Evolutionary conservation across 35 echinoderm and acorn worm species (phyloP).

Genomic region (Chiridota heheva): DNA sequence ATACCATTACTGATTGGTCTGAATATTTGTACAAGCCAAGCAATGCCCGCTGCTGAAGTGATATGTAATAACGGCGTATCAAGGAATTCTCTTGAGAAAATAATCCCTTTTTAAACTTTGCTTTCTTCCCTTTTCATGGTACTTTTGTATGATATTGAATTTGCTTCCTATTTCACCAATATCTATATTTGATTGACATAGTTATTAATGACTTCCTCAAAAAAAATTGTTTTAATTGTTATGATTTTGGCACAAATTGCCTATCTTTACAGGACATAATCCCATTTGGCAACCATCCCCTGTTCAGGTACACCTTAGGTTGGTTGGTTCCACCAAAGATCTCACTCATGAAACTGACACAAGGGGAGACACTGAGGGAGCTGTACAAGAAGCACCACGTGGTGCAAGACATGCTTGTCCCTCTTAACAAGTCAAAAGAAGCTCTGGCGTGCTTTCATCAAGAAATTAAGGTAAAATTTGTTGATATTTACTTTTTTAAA

Average conservation of each 20-base stretch:
- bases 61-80: too few species aligned
- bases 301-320: slow-evolving; percentile 86
- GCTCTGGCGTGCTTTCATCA: slow-evolving; percentile 67
- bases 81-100: too few species aligned
- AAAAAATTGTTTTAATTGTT: too few species aligned
- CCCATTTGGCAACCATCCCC: slow-evolving; percentile 84
- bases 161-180: neutral
- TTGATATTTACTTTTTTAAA: too few species aligned
- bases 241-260: neutral
- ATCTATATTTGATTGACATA: neutral
- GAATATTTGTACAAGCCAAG: too few species aligned
- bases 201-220: too few species aligned
- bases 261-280: slow-evolving; percentile 75
- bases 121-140: neutral
- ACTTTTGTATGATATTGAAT: neutral
- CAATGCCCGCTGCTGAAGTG: too few species aligned
- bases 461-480: slow-evolving; percentile 68
- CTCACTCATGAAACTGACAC: slow-evolving; percentile 83
- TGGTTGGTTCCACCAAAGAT: slow-evolving; percentile 96
- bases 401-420: slow-evolving; percentile 92
- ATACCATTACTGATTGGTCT: too few species aligned
- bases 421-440: slow-evolving; percentile 46
- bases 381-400: slow-evolving; percentile 87
- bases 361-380: slow-evolving; percentile 65
- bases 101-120: too few species aligned